Evolutionary conservation across 92 coral and sea anemone genomes (phyloP).

Genomic region (Palythoa grandis): DNA sequence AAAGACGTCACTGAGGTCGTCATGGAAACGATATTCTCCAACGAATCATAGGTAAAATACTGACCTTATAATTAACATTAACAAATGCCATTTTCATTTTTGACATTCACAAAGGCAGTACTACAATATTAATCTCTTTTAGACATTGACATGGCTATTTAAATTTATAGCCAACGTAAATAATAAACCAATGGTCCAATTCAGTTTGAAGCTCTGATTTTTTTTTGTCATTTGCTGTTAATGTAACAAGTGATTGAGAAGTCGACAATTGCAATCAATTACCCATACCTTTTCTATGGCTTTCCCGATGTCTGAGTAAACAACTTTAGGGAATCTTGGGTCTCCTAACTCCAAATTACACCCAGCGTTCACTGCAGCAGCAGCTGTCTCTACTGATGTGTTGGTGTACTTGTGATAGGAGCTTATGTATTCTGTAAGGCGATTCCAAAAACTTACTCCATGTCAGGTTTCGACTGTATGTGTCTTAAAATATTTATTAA

Average conservation of each 20-base stretch:
- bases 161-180: too few relatives aligned
- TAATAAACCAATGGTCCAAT: too few relatives aligned
- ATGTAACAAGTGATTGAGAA: not conserved
- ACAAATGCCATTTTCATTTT: too few relatives aligned
- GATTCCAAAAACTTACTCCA: not conserved
- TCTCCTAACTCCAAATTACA: conserved; percentile 50
- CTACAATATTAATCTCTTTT: too few relatives aligned
- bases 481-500: too few relatives aligned
- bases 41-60: too few relatives aligned
- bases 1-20: too few relatives aligned
- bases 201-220: not conserved
- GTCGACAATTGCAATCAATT: not conserved
- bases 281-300: conserved; percentile 50
- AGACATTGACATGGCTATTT: too few relatives aligned
- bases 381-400: conserved; percentile 51
- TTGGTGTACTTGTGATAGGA: conserved; percentile 54
- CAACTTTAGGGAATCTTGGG: conserved; percentile 43
- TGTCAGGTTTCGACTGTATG: not conserved
- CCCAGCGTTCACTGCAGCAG: conserved; percentile 63
- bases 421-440: conserved; percentile 44
- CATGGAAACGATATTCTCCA: too few relatives aligned
- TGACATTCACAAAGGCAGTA: too few relatives aligned
- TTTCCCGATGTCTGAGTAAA: conserved; percentile 48
- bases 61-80: too few relatives aligned
- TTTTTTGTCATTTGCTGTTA: not conserved